Percentiles rank a stretch among this genome's conserved stretches.
These are phyloP conservation scores for Lamellibrachia satsuma DNA, from an alignment of 2,888 invertebrate genomes.

Conservation along the genomic window DNA sequence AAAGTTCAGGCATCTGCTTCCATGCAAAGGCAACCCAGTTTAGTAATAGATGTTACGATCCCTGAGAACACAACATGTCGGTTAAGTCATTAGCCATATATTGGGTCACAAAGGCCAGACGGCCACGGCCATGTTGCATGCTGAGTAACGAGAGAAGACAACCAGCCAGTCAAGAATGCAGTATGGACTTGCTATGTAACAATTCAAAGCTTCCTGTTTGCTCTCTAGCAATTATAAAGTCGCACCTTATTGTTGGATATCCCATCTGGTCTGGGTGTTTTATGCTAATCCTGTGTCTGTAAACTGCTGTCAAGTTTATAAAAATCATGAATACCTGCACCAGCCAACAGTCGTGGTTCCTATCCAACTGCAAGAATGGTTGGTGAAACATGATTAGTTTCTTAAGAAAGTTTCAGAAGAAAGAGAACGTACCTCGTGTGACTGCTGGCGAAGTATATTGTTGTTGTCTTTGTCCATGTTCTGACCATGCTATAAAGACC, in stretches of 20 bases:
- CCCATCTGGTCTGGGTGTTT: background rate
- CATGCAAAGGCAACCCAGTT: background rate
- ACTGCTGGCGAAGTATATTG: background rate
- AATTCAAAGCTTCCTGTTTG: background rate
- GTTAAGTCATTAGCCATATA: background rate
- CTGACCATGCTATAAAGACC: background rate
- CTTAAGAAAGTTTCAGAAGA: background rate
- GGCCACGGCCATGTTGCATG: background rate
- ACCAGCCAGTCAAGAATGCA: too few species aligned
- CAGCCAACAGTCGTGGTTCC: background rate
- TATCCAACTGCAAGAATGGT: background rate
- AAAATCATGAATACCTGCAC: background rate
- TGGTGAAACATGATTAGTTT: background rate
- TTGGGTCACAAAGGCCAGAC: background rate
- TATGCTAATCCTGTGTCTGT: background rate
- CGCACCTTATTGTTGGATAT: background rate
- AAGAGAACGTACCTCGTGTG: background rate
- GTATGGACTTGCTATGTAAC: background rate
- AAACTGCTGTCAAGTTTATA: background rate
- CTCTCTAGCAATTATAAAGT: background rate
- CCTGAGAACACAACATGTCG: background rate
- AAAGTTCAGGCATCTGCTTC: background rate
- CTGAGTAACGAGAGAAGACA: background rate
- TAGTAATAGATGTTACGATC: background rate
- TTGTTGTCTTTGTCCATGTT: background rate